These are phyloP conservation scores for Lasioglossum marginatum DNA, from an alignment of 2,888 invertebrate genomes.

Conservation along the genomic window DNA sequence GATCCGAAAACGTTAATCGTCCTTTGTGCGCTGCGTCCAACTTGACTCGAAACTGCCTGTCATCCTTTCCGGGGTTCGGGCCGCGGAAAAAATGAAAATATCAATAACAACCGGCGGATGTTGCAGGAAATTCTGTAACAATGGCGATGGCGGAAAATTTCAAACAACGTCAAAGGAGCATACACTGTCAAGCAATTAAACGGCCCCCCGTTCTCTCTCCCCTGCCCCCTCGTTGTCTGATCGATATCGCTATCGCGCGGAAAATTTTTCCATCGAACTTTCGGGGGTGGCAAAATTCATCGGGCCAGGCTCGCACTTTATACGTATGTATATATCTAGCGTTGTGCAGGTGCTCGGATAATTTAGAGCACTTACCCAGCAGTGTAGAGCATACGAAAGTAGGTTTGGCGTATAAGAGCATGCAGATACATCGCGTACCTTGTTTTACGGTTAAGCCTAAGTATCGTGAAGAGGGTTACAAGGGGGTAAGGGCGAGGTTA, in stretches of 20 bases:
- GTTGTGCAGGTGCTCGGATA: slow-evolving; percentile 70
- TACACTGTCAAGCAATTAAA: slow-evolving; percentile 26
- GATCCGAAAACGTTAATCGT: not conserved
- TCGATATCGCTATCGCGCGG: slow-evolving; percentile 12
- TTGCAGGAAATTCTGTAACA: not conserved
- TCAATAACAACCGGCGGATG: slow-evolving; percentile 13
- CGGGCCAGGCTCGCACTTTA: slow-evolving; percentile 30
- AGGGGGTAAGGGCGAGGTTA: slow-evolving; percentile 33
- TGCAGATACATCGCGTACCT: slow-evolving; percentile 59
- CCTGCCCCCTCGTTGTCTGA: not conserved
- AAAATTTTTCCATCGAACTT: slow-evolving; percentile 25
- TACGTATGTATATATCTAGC: slow-evolving; percentile 16
- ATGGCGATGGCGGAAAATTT: slow-evolving; percentile 10
- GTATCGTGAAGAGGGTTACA: slow-evolving; percentile 64
- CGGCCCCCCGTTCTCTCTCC: too few species aligned
- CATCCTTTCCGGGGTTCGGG: not conserved
- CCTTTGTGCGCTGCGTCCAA: not conserved
- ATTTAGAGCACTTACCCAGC: slow-evolving; percentile 73
- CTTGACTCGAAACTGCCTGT: not conserved
- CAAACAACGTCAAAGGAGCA: not conserved
- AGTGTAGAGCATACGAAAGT: slow-evolving; percentile 68
- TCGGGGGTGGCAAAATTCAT: slow-evolving; percentile 40
- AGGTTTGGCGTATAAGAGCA: slow-evolving; percentile 56
- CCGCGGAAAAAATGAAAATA: not conserved
- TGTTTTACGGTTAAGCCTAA: slow-evolving; percentile 73